Evolutionary conservation across 2,888 invertebrate genomes (phyloP), one percentile per base, ranked within the genome.

Genomic region (Cheilosia pagana): DNA sequence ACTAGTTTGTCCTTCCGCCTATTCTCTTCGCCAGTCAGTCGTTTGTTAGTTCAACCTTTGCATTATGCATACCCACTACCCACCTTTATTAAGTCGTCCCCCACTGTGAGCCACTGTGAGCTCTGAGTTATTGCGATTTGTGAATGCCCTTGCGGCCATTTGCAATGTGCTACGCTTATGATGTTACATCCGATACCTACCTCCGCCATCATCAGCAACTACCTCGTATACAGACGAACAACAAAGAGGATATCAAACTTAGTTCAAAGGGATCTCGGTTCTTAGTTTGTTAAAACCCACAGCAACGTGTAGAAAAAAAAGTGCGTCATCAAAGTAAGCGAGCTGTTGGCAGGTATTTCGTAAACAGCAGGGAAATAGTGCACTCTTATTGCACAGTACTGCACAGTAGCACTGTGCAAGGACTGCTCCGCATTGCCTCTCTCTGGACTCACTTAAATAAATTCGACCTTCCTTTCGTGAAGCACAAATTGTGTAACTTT

Each of bases 61-160:
- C 48, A 55, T 39, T 19, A 68, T 70, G 68, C 68, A 77, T 55
- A 70, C 35, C n/a, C n/a, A n/a, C n/a, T n/a, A n/a, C n/a, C n/a
- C n/a, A n/a, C n/a, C 48, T 70, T 77, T 77, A 55, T 55, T 48
- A 59, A 50, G 45, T 52, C 10, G 16, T 8, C 25, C 39, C 45
- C 12, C 28, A 14, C 23, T 48, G 35, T 53, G 53, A n/a, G n/a
- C n/a, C n/a, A n/a, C n/a, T n/a, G n/a, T n/a, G n/a, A n/a, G n/a
- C n/a, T n/a, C n/a, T n/a, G n/a, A 62, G 74, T 53, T 62, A 52
- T 60, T 39, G 75, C n/a, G 6, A 52, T 41, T 60, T 39, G 75
- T 12, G 6, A 52, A 31, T 21, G 39, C 43, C 19, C 53, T 31
- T 60, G 41, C 52, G 50, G 43, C 31, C 52, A 53, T 67, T 68